Base-by-base conservation (phyloP, 2,113 vertebrate genomes). In the Syrrhaptes paradoxus region DNA sequence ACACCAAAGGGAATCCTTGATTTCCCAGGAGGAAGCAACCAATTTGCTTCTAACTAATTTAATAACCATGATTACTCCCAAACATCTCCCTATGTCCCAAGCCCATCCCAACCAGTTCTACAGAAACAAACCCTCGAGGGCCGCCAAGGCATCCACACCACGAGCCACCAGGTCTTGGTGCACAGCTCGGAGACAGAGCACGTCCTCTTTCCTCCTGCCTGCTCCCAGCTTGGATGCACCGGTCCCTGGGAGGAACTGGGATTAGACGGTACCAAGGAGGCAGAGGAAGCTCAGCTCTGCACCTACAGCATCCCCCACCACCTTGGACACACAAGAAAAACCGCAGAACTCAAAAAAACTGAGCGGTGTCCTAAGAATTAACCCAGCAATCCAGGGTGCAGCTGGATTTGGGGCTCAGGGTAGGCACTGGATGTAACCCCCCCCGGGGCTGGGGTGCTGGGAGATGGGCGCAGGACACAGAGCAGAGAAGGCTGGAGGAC, bases 241-340 rank as follows among this genome's bases (percentile, higher is more conserved):
- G 0, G 3, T 72, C 71, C 57, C 46, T 4, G 28, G 0, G 28
- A 43, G 48, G 10, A 7, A 7, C 10, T 6, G 49, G 62, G 41
- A 41, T 7, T 32, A 6, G 62, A 6, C 0, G 34, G 41, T 6
- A 6, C 36, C 78, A 28, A 13, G 45, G 54, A 62, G 78, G 62
- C 0, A 5, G 75, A 49, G 17, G 13, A 18, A 43, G 66, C 24
- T 79, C 90, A 92, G 46, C 77, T 43, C 85, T 71, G 55, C 28
- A 62, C 38, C 87, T 41, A 1, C 81, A 72, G 57, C 80, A 20
- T 17, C 83, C 77, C 86, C 71, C 32, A 0, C 29, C 48, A 45
- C 34, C 25, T 43, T 8, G 36, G 59, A 28, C 59, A 51, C 45
- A 29, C 11, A 13, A 19, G 21, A 26, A 79, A 45, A 61, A 3